These are phyloP conservation scores for Pilophorus perplexus DNA, from an alignment of 2,888 invertebrate species.

Conservation along the genomic window DNA sequence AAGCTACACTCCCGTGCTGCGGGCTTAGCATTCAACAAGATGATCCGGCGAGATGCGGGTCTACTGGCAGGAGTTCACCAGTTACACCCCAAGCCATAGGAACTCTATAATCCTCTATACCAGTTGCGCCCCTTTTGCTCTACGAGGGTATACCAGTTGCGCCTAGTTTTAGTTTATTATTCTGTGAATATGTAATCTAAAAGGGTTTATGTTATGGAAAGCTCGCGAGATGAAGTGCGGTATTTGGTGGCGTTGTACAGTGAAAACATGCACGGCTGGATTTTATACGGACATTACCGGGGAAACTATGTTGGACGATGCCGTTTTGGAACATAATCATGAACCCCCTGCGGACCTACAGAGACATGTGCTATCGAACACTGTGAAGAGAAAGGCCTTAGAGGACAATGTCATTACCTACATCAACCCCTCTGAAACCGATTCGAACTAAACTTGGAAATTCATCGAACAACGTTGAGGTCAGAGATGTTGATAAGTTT, in stretches of 20 bases:
- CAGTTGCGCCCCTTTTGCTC: too few species aligned
- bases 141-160: too few species aligned
- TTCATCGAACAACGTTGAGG: not conserved
- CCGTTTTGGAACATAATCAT: not conserved
- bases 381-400: slow-evolving; percentile 4
- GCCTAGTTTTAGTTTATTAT: too few species aligned
- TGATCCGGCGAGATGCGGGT: too few species aligned
- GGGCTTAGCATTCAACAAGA: too few species aligned
- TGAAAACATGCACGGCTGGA: not conserved
- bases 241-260: slow-evolving; percentile 9
- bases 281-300: slow-evolving; percentile 5
- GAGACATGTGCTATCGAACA: slow-evolving; percentile 8
- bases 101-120: not conserved
- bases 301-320: slow-evolving; percentile 5
- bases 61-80: not conserved
- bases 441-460: not conserved
- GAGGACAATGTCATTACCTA: not conserved
- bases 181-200: too few species aligned
- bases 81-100: not conserved
- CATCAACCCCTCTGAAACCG: not conserved
- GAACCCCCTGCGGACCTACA: not conserved
- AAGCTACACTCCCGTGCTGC: too few species aligned
- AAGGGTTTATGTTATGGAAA: not conserved
- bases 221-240: slow-evolving; percentile 8
- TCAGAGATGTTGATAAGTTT: slow-evolving; percentile 16